Evolutionary conservation across 2,888 invertebrate species (phyloP).

Genomic region (Torymus tubicola): DNA sequence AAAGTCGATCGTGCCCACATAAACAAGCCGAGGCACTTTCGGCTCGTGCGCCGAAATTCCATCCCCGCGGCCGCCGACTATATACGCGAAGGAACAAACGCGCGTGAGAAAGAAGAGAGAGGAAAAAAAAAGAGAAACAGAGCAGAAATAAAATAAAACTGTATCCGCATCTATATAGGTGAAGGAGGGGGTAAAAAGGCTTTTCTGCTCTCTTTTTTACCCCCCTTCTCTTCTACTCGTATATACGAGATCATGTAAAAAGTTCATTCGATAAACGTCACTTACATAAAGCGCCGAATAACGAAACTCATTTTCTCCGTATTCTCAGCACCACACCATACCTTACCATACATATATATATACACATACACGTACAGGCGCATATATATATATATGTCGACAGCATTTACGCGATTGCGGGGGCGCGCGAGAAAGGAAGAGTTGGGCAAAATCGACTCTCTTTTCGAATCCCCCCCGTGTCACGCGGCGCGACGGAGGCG

Average conservation of each 20-base stretch:
- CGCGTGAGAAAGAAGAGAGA: background rate
- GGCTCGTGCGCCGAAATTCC: background rate
- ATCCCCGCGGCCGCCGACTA: no score
- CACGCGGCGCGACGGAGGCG: no score
- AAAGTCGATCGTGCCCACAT: slow-evolving; percentile 51
- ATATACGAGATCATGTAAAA: slow-evolving; percentile 25
- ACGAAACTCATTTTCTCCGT: slow-evolving; percentile 30
- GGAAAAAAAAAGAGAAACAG: background rate
- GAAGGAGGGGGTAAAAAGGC: background rate
- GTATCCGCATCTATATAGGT: no score
- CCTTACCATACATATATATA: no score
- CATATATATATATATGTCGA: background rate
- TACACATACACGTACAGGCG: no score
- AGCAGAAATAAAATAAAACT: background rate
- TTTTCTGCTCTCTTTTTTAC: background rate
- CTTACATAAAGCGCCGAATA: slow-evolving; percentile 32
- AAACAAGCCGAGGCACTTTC: slow-evolving; percentile 29
- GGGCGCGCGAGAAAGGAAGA: slow-evolving; percentile 7
- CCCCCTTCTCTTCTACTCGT: background rate
- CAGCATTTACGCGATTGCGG: slow-evolving; percentile 6
- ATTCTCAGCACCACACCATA: background rate
- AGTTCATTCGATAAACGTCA: slow-evolving; percentile 46
- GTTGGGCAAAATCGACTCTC: slow-evolving; percentile 39
- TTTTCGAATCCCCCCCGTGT: no score
- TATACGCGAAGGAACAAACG: background rate